Percentiles rank a stretch among this genome's conserved stretches.
Evolutionary conservation across 2,888 invertebrate species (phyloP).

Genomic region (Sinopyrophorus schimmeli): DNA sequence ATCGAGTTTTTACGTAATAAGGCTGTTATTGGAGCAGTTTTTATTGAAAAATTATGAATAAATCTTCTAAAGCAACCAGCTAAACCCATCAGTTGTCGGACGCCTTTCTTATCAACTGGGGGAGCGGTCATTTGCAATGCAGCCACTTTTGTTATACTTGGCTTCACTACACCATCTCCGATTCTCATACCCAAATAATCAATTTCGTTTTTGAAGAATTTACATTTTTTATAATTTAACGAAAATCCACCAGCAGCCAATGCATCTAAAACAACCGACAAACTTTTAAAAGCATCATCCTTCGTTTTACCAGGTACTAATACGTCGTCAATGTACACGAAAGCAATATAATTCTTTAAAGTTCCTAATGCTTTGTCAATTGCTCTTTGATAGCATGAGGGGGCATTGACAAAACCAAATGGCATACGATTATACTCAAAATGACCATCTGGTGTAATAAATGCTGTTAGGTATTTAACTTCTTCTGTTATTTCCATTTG

Average conservation of each 20-base stretch:
- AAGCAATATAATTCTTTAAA: slow-evolving; percentile 29
- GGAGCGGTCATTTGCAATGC: slow-evolving; percentile 27
- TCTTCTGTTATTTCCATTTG: slow-evolving; percentile 34
- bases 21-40: not conserved
- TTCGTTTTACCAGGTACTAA: slow-evolving; percentile 27
- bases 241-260: slow-evolving; percentile 28
- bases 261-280: slow-evolving; percentile 31
- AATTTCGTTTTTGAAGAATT: slow-evolving; percentile 29
- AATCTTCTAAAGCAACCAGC: not conserved
- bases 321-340: slow-evolving; percentile 36
- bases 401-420: slow-evolving; percentile 33
- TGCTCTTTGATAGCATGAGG: slow-evolving; percentile 31
- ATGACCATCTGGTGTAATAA: slow-evolving; percentile 33
- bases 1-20: slow-evolving; percentile 16
- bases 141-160: slow-evolving; percentile 31
- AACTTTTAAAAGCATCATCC: slow-evolving; percentile 28
- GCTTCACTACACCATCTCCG: slow-evolving; percentile 24
- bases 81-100: slow-evolving; percentile 18
- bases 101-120: slow-evolving; percentile 32
- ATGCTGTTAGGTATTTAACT: slow-evolving; percentile 32
- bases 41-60: not conserved
- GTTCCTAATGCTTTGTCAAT: slow-evolving; percentile 33
- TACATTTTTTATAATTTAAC: slow-evolving; percentile 33
- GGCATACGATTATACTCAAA: slow-evolving; percentile 33
- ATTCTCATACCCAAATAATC: slow-evolving; percentile 36